Base-by-base conservation (phyloP, 2,797 vertebrate genomes). In the Heliangelus exortis region DNA sequence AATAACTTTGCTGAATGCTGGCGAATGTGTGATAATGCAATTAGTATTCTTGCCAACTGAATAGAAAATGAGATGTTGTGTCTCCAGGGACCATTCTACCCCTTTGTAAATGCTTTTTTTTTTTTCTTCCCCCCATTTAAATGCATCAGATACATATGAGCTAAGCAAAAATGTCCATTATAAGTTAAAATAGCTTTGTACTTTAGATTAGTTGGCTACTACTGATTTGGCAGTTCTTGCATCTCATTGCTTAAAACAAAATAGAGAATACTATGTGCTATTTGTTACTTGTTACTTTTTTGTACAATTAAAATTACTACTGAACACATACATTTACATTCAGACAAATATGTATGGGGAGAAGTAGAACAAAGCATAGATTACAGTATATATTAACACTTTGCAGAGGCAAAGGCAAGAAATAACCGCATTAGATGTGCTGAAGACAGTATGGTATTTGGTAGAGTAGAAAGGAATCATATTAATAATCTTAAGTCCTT, bases 1-100 rank as follows among this genome's bases (percentile, higher is more conserved):
- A 98, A 97, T 97, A 97, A 97, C 96, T 97, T 96, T 95, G 92
- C 92, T 97, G 97, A 98, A 97, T 90, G 89, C 39, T 95, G 94
- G 96, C 96, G 97, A 98, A 98, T 97, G 97, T 93, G 96, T 97
- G 97, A 97, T 97, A 97, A 97, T 96, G 77, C 84, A 98, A 98
- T 98, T 98, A 98, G 97, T 96, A 97, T 96, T 97, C 95, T 93
- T 97, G 97, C 93, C 96, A 97, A 84, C 83, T 86, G 97, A 97
- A 97, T 95, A 96, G 90, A 97, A 97, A 98, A 97, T 97, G 94
- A 96, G 96, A 96, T 96, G 95, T 91, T 96, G 71, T 84, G 67
- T 96, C 96, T 97, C 97, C 31, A 58, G 96, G 88, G 97, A 95
- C 73, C 66, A 95, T 84, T 90, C 71, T 92, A 82, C 15, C 82